Evolutionary conservation across 2,797 vertebrate species (phyloP), one percentile per base, ranked within the genome.

Genomic region (Oreochromis mossambicus): DNA sequence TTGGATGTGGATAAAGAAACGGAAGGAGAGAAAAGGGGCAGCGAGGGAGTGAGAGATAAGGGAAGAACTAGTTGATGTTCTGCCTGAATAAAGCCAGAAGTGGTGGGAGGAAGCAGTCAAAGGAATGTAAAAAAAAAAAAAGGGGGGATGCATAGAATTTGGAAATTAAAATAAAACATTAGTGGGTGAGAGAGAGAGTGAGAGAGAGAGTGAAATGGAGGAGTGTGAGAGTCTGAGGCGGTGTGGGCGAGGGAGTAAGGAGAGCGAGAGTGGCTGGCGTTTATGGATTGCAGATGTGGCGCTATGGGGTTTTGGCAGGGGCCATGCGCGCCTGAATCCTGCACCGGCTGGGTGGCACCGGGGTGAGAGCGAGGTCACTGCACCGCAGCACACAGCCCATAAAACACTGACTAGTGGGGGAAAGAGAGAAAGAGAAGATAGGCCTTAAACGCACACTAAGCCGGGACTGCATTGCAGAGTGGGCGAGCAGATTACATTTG

Each of bases 211-310:
- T 83, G 91, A 92, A 93, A 93, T 91, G 90, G 87, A 93, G 88
- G 94, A 94, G 93, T 94, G 93, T 92, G 93, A 91, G 94, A 95
- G 93, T 90, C 87, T 85, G 87, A 92, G 84, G 89, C 87, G 24
- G 89, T 96, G 96, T 94, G 96, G 95, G 96, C 82, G 93, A 95
- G 92, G 92, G 95, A 95, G 93, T 92, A 88, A 63, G 87, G 94
- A 96, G 95, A 95, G 93, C 86, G 80, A 96, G 96, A 95, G 95
- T 95, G 95, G 95, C 96, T 96, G 95, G 96, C 93, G 96, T 97
- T 97, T 97, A 97, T 97, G 96, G 96, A 95, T 97, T 96, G 95
- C 97, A 97, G 97, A 97, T 97, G 97, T 97, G 96, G 96, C 87
- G 95, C 95, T 95, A 89, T 96, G 96, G 95, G 96, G 95, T 96